A percentile compares a stretch with the other conserved stretches of the same genome.
Conservation (phyloP, 2,113 vertebrate genomes). For the Macquaria australasica region DNA sequence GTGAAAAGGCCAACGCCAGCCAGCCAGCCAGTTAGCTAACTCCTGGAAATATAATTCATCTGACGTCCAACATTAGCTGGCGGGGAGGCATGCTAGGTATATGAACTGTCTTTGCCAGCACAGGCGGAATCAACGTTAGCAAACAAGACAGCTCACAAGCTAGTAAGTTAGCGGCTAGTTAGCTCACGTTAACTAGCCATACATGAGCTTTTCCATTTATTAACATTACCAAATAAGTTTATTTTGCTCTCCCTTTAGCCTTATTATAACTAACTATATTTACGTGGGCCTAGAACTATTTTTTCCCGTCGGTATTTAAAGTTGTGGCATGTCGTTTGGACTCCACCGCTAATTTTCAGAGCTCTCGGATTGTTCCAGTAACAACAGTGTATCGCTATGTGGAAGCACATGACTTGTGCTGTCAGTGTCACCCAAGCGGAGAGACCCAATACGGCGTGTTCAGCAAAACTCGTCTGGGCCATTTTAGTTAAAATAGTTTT, state of each 20-base stretch:
- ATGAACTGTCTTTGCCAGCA: background rate
- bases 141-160: constrained; percentile 57
- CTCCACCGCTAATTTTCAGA: background rate
- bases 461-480: constrained; percentile 8
- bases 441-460: background rate
- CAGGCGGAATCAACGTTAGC: constrained; percentile 42
- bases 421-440: constrained; percentile 62
- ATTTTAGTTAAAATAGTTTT: background rate
- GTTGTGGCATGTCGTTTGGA: background rate
- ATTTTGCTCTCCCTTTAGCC: rapidly evolving
- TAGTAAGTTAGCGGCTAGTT: constrained; percentile 52
- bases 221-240: background rate
- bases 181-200: constrained; percentile 37
- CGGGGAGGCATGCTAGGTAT: background rate
- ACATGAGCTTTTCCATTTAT: background rate
- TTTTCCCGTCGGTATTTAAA: background rate
- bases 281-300: background rate
- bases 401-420: constrained; percentile 70
- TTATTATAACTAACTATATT: no score
- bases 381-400: constrained; percentile 37
- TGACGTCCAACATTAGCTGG: background rate
- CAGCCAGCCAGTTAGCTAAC: constrained; percentile 3
- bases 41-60: constrained; percentile 1
- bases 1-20: constrained; percentile 30
- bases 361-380: constrained; percentile 39